Percentiles rank a stretch among this genome's conserved stretches.
Conservation (phyloP, 2,888 invertebrate species). For the Brachyopa scutellaris region DNA sequence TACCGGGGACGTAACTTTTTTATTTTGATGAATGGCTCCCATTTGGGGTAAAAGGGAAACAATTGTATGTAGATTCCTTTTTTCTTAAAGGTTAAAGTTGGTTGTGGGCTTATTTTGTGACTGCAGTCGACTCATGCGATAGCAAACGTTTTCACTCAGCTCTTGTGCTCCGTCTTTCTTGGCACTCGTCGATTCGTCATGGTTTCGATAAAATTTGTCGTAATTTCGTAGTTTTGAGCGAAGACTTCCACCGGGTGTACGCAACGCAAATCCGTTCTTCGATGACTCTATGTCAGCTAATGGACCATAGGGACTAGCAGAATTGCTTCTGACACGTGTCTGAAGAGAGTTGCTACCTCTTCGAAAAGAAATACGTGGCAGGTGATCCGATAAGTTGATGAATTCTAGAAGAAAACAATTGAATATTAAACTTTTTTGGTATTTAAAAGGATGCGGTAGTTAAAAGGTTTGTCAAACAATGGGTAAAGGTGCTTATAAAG, state of each 20-base stretch:
- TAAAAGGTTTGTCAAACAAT: no score
- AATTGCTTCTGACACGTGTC: constrained; percentile 59
- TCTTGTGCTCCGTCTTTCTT: constrained; percentile 39
- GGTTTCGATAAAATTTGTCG: constrained; percentile 63
- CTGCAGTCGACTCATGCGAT: constrained; percentile 60
- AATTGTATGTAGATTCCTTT: constrained; percentile 4
- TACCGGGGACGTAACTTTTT: constrained; percentile 13
- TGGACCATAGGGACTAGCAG: constrained; percentile 61
- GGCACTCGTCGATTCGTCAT: constrained; percentile 42
- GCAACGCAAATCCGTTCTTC: constrained; percentile 53
- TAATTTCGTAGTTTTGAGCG: constrained; percentile 68
- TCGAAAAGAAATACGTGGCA: constrained; percentile 61
- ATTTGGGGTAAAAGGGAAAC: constrained; percentile 14
- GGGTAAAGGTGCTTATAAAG: no score
- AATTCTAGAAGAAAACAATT: constrained; percentile 47
- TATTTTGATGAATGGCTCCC: constrained; percentile 64
- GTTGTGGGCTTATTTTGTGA: constrained; percentile 15
- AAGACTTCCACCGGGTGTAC: constrained; percentile 61
- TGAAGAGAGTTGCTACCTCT: constrained; percentile 40
- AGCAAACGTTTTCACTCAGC: constrained; percentile 66
- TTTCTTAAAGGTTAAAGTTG: constrained; percentile 4
- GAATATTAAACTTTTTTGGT: no score
- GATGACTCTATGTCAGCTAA: constrained; percentile 43
- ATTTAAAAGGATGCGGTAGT: no score
- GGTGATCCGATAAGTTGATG: constrained; percentile 63